Conservation (phyloP, 2,797 vertebrate species). For the Orientallactaga sibirica region DNA sequence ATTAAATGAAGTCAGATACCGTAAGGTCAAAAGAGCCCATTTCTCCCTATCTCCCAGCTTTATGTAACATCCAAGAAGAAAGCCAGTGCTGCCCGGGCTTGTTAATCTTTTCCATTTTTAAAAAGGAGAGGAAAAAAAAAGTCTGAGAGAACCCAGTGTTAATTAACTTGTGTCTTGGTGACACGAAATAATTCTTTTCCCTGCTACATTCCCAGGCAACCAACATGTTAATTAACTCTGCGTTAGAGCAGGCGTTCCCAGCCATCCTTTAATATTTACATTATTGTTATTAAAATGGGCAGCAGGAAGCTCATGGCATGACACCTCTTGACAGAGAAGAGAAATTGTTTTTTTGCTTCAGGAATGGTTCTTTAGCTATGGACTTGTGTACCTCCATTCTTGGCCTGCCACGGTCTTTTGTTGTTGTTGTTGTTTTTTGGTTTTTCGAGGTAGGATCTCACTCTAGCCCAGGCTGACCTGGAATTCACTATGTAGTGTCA, state of each 20-base stretch:
- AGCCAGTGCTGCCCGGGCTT: slow-evolving; percentile 64
- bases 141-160: slow-evolving; percentile 73
- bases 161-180: slow-evolving; percentile 83
- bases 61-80: slow-evolving; percentile 54
- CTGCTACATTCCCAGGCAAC: slow-evolving; percentile 78
- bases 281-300: slow-evolving; percentile 80
- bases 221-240: slow-evolving; percentile 83
- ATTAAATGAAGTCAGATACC: slow-evolving; percentile 74
- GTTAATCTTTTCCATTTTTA: slow-evolving; percentile 80
- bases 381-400: slow-evolving; percentile 35
- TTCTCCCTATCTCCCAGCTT: slow-evolving; percentile 66
- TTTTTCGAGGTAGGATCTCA: too few species aligned
- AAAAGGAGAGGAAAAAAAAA: slow-evolving; percentile 79
- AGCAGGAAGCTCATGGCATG: slow-evolving; percentile 79
- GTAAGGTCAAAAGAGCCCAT: slow-evolving; percentile 72
- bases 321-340: slow-evolving; percentile 85
- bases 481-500: too few species aligned
- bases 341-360: slow-evolving; percentile 37
- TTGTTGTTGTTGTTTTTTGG: too few species aligned
- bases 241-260: slow-evolving; percentile 75
- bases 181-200: slow-evolving; percentile 81
- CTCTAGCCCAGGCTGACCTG: too few species aligned
- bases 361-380: not conserved
- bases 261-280: slow-evolving; percentile 68
- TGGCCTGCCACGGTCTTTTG: not conserved